A percentile compares a stretch with the other conserved stretches of the same genome.
These are phyloP conservation scores for Ceuthmochares aereus DNA, from an alignment of 2,113 vertebrate genomes.

Conservation along the genomic window DNA sequence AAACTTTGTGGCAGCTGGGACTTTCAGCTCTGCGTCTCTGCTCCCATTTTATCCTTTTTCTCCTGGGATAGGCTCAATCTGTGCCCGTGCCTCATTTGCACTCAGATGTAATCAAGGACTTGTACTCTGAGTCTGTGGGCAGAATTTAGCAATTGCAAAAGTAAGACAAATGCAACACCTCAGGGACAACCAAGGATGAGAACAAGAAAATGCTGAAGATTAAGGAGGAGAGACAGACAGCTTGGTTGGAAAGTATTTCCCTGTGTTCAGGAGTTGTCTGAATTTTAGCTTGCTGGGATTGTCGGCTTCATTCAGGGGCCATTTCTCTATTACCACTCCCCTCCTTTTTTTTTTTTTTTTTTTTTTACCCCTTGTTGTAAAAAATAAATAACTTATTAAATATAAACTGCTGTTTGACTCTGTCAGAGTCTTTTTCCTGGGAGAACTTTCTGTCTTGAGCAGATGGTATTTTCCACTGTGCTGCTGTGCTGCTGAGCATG, in stretches of 20 bases:
- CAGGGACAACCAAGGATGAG: neutral
- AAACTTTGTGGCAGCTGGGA: neutral
- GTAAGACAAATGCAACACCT: neutral
- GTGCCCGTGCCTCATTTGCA: neutral
- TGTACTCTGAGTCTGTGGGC: neutral
- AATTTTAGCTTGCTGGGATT: neutral
- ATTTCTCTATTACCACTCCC: too few relatives aligned
- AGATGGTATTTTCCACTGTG: too few relatives aligned
- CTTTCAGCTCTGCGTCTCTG: neutral
- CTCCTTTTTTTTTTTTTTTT: too few relatives aligned
- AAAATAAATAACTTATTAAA: too few relatives aligned
- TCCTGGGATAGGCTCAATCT: neutral
- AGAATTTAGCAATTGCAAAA: neutral
- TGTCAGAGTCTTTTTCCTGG: neutral
- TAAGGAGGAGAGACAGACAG: constrained; percentile 25
- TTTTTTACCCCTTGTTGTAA: too few relatives aligned
- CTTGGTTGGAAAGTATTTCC: neutral
- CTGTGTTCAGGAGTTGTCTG: neutral
- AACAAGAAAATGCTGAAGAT: neutral
- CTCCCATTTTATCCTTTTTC: neutral
- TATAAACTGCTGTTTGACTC: too few relatives aligned
- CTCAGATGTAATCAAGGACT: neutral
- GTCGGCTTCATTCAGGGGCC: neutral
- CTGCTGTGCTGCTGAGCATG: rapidly evolving
- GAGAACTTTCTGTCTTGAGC: neutral